Evolutionary conservation across 2,888 invertebrate species (phyloP).

Genomic region (Hypercompe scribonia): DNA sequence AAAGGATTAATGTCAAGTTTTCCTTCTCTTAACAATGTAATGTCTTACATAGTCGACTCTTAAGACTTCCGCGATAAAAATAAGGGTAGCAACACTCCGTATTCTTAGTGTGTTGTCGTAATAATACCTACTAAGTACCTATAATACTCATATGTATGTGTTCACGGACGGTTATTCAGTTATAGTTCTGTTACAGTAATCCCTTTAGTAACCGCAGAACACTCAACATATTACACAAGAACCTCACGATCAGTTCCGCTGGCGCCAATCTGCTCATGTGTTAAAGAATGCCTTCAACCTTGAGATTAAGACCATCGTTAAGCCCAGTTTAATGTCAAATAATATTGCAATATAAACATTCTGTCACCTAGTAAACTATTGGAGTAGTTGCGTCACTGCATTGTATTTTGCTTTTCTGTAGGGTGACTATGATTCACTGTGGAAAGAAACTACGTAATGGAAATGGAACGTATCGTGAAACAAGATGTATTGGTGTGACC

Average conservation of each 20-base stretch:
- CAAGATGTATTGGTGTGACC: background rate
- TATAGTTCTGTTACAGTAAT: background rate
- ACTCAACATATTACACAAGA: background rate
- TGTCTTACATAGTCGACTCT: no score
- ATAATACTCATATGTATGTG: no score
- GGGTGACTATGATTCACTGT: constrained; percentile 53
- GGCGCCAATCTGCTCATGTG: constrained; percentile 24
- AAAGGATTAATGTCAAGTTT: no score
- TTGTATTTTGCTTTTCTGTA: constrained; percentile 67
- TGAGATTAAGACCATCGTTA: constrained; percentile 51
- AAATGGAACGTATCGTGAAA: constrained; percentile 6
- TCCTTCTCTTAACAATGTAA: no score
- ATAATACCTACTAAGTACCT: no score
- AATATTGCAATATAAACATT: constrained; percentile 73
- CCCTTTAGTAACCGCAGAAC: background rate
- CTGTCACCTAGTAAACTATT: constrained; percentile 80
- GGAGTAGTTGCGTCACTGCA: constrained; percentile 70
- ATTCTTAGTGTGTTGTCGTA: no score
- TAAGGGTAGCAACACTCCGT: no score
- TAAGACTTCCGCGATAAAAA: no score
- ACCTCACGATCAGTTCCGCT: constrained; percentile 22
- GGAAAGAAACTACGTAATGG: background rate
- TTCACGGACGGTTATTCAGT: no score
- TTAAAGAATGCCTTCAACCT: constrained; percentile 50
- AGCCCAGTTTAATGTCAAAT: constrained; percentile 68